A percentile compares a stretch with the other conserved stretches of the same genome.
phyloP scores from a whole-genome alignment of 2,797 vertebrate genomes.

The Buphagus erythrorhynchus region DNA sequence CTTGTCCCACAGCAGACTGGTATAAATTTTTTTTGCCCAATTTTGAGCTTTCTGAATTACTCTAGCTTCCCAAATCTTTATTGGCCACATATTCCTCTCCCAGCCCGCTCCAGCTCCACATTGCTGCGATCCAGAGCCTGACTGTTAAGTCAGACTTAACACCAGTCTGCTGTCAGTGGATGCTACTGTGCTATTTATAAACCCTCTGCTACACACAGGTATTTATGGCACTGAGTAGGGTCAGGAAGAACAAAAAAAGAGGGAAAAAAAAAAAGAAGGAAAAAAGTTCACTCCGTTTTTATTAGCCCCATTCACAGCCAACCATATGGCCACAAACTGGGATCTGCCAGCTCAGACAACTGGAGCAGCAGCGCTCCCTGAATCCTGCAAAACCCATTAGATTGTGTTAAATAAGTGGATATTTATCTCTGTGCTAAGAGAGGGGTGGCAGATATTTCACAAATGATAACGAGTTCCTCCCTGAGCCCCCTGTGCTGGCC shows the following conservation, averaged over 20 bases:
- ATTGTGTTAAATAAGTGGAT: background rate
- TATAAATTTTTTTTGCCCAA: background rate
- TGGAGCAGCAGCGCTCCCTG: background rate
- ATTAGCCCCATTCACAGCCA: slow-evolving; percentile 68
- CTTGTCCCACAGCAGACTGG: background rate
- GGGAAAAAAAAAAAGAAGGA: background rate
- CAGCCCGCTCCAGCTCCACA: background rate
- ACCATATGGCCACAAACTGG: slow-evolving; percentile 53
- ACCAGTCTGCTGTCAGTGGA: slow-evolving; percentile 57
- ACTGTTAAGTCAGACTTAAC: slow-evolving; percentile 30
- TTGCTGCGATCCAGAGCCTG: background rate
- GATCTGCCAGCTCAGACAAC: slow-evolving; percentile 46
- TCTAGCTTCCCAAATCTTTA: slow-evolving; percentile 34
- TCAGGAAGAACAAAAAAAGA: slow-evolving; percentile 40
- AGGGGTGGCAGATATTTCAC: background rate
- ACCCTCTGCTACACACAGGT: slow-evolving; percentile 62
- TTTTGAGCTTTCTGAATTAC: slow-evolving; percentile 47
- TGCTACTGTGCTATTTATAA: slow-evolving; percentile 74
- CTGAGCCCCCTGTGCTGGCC: background rate
- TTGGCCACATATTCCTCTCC: slow-evolving; percentile 8
- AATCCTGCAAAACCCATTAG: slow-evolving; percentile 57
- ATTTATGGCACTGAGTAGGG: slow-evolving; percentile 68
- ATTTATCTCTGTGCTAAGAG: background rate
- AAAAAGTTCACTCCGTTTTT: slow-evolving; percentile 45
- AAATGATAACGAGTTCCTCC: slow-evolving; percentile 8